Percentiles rank a stretch among this genome's conserved stretches.
phyloP scores from a whole-genome alignment of 2,888 invertebrate species.

The Dynastes hyllus region DNA sequence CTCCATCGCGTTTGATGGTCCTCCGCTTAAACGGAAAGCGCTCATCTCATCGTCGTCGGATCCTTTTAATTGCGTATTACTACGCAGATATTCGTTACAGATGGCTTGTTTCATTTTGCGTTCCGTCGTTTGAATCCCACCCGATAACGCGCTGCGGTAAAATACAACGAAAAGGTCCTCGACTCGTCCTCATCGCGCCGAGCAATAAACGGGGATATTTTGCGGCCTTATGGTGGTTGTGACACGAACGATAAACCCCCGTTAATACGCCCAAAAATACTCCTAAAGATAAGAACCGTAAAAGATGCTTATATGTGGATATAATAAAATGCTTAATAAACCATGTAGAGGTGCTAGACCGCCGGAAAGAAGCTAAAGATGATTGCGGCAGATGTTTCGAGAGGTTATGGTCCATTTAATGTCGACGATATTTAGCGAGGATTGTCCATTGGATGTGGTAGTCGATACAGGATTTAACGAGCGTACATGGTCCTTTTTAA shows the following conservation, averaged over 20 bases:
- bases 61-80: constrained; percentile 47
- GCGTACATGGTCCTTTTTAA: too few species aligned
- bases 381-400: too few species aligned
- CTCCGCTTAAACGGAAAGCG: constrained; percentile 55
- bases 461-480: too few species aligned
- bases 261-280: not conserved
- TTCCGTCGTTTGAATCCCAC: constrained; percentile 7
- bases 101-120: constrained; percentile 41
- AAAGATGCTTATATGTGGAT: constrained; percentile 15
- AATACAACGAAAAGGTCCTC: not conserved
- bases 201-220: constrained; percentile 6
- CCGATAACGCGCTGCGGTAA: constrained; percentile 12
- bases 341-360: too few species aligned
- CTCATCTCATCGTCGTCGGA: constrained; percentile 54
- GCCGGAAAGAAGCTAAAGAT: too few species aligned
- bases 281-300: constrained; percentile 4
- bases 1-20: not conserved
- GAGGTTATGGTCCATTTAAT: too few species aligned
- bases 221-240: constrained; percentile 11
- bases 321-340: not conserved
- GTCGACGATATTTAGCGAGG: too few species aligned
- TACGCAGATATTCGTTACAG: constrained; percentile 42
- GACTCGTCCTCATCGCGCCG: not conserved
- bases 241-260: not conserved
- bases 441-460: too few species aligned